Percentiles rank a stretch among this genome's conserved stretches.
phyloP scores from a whole-genome alignment of 1,140 invertebrate species.

The Drosophila takahashii region DNA sequence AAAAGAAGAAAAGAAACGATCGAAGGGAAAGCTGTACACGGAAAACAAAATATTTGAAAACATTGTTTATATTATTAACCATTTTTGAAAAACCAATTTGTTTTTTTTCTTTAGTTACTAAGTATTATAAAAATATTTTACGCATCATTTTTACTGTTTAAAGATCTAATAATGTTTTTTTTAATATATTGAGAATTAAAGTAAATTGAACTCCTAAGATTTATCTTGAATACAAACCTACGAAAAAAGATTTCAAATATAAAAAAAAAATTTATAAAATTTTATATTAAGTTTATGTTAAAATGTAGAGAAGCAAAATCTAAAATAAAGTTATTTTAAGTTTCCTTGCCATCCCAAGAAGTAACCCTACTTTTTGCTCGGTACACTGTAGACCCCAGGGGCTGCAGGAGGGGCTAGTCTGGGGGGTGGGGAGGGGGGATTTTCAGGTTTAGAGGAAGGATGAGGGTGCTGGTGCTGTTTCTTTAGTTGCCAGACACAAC shows the following conservation, averaged over 20 bases:
- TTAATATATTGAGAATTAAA: too few species aligned
- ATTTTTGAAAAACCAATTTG: background rate
- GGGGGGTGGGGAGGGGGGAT: constrained; percentile 6
- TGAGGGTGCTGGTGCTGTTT: background rate
- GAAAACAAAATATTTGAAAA: background rate
- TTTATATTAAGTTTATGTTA: too few species aligned
- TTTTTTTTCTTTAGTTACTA: background rate
- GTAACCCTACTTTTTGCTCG: background rate
- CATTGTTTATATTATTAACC: too few species aligned
- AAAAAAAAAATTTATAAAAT: too few species aligned
- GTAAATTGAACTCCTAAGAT: too few species aligned
- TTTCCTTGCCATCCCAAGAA: background rate
- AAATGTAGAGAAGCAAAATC: too few species aligned
- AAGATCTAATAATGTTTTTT: too few species aligned
- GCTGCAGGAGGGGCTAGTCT: background rate
- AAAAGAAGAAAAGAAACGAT: constrained; percentile 45
- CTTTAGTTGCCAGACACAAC: constrained; percentile 18
- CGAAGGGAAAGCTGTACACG: constrained; percentile 3
- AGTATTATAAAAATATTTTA: too few species aligned
- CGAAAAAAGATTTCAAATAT: too few species aligned
- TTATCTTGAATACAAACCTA: too few species aligned
- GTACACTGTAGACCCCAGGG: background rate
- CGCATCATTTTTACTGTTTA: too few species aligned
- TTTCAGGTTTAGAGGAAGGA: background rate
- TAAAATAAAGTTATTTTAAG: background rate